Percentiles rank a stretch among this genome's conserved stretches.
Evolutionary conservation across 1,140 invertebrate species (phyloP).

Genomic region (Penaeus chinensis): DNA sequence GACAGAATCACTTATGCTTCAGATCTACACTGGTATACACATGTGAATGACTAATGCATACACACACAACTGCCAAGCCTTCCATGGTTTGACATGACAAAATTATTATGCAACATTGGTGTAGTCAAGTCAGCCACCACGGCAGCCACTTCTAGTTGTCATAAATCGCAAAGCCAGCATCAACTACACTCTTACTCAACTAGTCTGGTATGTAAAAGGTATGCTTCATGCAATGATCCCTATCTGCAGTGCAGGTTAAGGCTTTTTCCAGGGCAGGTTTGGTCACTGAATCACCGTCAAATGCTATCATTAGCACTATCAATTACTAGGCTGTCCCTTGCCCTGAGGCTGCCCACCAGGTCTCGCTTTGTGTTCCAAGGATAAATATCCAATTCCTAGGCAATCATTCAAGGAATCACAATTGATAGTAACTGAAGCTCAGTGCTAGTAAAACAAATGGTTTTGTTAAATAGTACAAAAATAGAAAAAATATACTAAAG

Average conservation of each 20-base stretch:
- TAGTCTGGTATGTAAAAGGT: constrained; percentile 7
- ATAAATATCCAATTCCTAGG: constrained; percentile 40
- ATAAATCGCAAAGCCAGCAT: constrained; percentile 39
- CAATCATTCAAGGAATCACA: constrained; percentile 44
- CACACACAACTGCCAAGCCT: constrained; percentile 32
- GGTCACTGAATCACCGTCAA: constrained; percentile 6
- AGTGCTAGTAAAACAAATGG: constrained; percentile 25
- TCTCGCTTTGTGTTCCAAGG: constrained; percentile 20
- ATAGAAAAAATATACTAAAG: constrained; percentile 63
- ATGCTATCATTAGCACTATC: constrained; percentile 40
- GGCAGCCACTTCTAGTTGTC: constrained; percentile 49
- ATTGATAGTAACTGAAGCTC: constrained; percentile 19
- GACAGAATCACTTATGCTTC: constrained; percentile 41
- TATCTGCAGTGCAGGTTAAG: constrained; percentile 42
- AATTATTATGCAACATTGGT: constrained; percentile 46
- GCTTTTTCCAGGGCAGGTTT: constrained; percentile 48
- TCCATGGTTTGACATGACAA: constrained; percentile 26
- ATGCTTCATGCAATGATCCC: constrained; percentile 24
- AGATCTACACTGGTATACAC: constrained; percentile 48
- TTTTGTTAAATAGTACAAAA: constrained; percentile 57
- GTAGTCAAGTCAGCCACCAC: constrained; percentile 9
- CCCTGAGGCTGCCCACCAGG: constrained; percentile 10
- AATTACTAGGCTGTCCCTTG: constrained; percentile 32
- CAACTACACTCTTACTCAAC: constrained; percentile 32
- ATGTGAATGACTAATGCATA: constrained; percentile 21